A percentile compares a stretch with the other conserved stretches of the same genome.
phyloP scores from a whole-genome alignment of 2,888 invertebrate genomes.

The Sipunculus nudus region DNA sequence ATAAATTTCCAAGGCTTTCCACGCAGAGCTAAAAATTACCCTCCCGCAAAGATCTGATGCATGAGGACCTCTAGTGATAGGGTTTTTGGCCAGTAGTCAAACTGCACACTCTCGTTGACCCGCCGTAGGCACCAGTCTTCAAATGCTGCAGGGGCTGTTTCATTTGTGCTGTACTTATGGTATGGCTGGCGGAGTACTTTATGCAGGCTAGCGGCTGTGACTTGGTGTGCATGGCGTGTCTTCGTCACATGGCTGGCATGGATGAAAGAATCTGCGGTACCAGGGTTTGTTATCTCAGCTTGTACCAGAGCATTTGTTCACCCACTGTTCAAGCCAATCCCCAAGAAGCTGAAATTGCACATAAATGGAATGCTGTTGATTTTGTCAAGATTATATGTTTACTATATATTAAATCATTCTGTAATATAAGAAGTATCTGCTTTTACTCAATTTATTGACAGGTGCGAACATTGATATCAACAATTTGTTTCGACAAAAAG shows the following conservation, averaged over 20 bases:
- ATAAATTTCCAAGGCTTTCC: no score
- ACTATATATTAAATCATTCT: no score
- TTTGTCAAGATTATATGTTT: no score
- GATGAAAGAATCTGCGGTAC: conserved; percentile 3
- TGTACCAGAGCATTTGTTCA: not conserved
- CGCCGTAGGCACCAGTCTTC: not conserved
- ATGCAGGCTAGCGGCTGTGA: not conserved
- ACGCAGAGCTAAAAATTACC: no score
- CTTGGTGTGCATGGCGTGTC: conserved; percentile 3
- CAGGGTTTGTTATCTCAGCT: not conserved
- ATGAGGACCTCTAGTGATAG: not conserved
- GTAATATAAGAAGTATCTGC: no score
- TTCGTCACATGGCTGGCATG: conserved; percentile 2
- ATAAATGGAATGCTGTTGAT: no score
- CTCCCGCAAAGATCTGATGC: not conserved
- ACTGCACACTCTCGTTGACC: no score
- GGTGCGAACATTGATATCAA: no score
- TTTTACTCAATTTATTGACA: no score
- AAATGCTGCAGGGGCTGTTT: not conserved
- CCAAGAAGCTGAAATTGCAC: no score
- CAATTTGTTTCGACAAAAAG: no score
- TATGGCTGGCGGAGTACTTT: not conserved
- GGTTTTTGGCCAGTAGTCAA: not conserved
- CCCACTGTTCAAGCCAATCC: no score
- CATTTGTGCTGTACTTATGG: not conserved